phyloP scores from a whole-genome alignment of 2,888 invertebrate genomes.

The Alviniconcha strummeri region DNA sequence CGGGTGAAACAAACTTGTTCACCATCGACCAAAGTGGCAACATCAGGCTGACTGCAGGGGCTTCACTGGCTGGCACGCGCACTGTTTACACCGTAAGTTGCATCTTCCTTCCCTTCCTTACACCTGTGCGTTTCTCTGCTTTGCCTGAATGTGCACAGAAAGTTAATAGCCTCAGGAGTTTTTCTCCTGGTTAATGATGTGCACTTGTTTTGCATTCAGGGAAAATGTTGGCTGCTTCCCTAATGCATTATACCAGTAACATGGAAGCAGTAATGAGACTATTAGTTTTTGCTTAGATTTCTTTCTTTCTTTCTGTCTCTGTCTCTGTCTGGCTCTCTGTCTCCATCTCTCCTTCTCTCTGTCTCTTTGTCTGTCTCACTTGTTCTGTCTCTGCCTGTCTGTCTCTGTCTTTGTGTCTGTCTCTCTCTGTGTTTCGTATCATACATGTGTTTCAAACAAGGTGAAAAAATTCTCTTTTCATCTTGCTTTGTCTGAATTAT shows the following conservation, averaged over 20 bases:
- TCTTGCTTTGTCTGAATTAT: not conserved
- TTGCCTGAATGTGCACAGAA: too few species aligned
- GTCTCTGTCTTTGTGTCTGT: not conserved
- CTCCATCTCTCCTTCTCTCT: not conserved
- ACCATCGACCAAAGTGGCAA: not conserved
- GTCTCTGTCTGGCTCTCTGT: not conserved
- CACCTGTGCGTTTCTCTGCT: too few species aligned
- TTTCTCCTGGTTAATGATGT: too few species aligned
- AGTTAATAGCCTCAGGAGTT: too few species aligned
- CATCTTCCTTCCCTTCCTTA: not conserved
- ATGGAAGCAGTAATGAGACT: too few species aligned
- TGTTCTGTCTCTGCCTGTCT: not conserved
- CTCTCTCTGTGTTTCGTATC: not conserved
- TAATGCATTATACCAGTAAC: too few species aligned
- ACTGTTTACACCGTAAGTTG: constrained; percentile 32
- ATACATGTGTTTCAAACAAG: not conserved
- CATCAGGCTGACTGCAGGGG: constrained; percentile 3
- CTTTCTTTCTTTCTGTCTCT: not conserved
- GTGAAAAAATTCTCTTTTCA: not conserved
- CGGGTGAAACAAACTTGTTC: not conserved
- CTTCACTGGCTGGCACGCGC: not conserved
- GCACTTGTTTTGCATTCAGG: too few species aligned
- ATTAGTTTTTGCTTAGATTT: not conserved
- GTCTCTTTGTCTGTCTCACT: not conserved
- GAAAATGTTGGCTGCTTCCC: too few species aligned